Evolutionary conservation across 2,797 vertebrate species (phyloP), one percentile per base, ranked within the genome.

Genomic region (Etheostoma perlongum): DNA sequence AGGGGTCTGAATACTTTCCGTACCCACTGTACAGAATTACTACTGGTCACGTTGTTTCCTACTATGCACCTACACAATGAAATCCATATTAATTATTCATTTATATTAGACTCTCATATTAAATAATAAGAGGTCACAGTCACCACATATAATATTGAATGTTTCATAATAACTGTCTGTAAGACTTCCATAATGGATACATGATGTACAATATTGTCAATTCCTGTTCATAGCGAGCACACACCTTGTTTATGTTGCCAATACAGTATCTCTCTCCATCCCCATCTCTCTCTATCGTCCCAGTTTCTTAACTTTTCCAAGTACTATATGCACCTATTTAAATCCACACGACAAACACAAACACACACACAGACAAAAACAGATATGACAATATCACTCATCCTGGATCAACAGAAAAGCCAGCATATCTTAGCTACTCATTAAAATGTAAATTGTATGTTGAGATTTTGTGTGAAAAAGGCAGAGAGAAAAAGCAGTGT

Each of bases 401-500:
- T 54, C 14, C 54, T 36, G 2, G 44, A 81, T 78, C 66, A 78
- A 80, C 69, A 67, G 40, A 36, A 69, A 55, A 69, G 76, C 52
- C 67, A 53, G 27, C 66, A 52, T 51, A 86, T 77, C 74, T 81
- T 21, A 63, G 40, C 54, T 68, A 36, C 55, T 66, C 55, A 82
- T 89, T 88, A 72, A 85, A 78, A 88, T 84, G 71, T 59, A 81
- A 85, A 89, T 80, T 15, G 57, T 52, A 67, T 68, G 83, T 83
- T 86, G 15, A 33, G 74, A 81, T 73, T 79, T 74, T 71, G 72
- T 30, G 47, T 55, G 58, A 54, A 73, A 73, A 76, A 51, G 30
- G 44, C 23, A 42, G 67, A 48, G 52, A 59, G 47, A 57, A 55
- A 40, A 59, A 59, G 33, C 21, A 23, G 49, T 44, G 57, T 70